Conservation (phyloP, 2,888 invertebrate species). For the Parnassius glacialis region DNA sequence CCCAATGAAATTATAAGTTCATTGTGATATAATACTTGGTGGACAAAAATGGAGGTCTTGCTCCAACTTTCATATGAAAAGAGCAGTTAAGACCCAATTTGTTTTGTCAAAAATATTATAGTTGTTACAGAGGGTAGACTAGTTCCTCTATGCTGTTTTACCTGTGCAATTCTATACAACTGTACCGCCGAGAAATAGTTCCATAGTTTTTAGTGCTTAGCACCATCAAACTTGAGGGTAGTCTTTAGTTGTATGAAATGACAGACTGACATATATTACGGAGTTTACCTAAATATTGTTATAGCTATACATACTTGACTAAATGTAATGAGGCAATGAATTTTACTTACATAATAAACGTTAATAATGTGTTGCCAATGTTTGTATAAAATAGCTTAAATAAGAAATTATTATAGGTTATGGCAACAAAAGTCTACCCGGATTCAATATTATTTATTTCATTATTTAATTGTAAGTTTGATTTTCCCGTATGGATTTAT, state of each 20-base stretch:
- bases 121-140: too few species aligned
- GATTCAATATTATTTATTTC: slow-evolving; percentile 12
- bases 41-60: slow-evolving; percentile 38
- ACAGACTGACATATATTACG: not conserved
- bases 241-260: not conserved
- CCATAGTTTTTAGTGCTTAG: not conserved
- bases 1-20: slow-evolving; percentile 11
- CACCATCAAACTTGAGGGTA: slow-evolving; percentile 4
- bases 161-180: not conserved
- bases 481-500: slow-evolving; percentile 8
- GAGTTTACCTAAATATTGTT: not conserved
- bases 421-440: not conserved
- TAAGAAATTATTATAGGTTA: not conserved
- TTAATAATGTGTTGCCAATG: not conserved
- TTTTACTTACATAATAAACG: not conserved
- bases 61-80: slow-evolving; percentile 56
- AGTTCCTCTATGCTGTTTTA: not conserved
- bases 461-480: slow-evolving; percentile 13
- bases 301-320: not conserved
- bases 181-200: slow-evolving; percentile 18
- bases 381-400: not conserved
- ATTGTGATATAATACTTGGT: slow-evolving; percentile 3
- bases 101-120: too few species aligned
- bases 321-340: not conserved
- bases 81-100: slow-evolving; percentile 41